Base-by-base conservation (phyloP, 2,113 vertebrate species). In the Istiophorus platypterus region DNA sequence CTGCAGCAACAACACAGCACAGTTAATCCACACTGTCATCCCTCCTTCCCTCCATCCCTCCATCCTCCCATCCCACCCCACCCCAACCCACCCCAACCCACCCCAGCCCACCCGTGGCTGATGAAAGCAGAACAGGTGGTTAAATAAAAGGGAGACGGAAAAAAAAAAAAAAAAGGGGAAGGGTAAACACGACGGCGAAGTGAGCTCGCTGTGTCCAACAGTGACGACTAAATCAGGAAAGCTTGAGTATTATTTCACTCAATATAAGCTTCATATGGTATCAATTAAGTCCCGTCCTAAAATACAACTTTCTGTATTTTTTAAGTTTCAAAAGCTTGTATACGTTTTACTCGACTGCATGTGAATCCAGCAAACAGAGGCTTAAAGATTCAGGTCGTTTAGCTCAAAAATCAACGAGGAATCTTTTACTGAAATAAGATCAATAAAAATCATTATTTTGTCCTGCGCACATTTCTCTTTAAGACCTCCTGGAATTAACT, bases 1-100 rank as follows among this genome's bases (percentile, higher is more conserved):
- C 89, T 88, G 89, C 88, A 91, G 91, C 89, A 92, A 93, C 91
- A 92, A 89, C 87, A 78, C 82, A 83, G 94, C 70, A 92, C 91
- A 94, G 93, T 92, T 93, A 94, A 95, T 94, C 94, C 92, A 85
- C 67, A 75, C 84, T 65, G 78, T 78, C 84, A 64, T 67, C 62
- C 79, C 51, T 77, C 73, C 85, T 67, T 82, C 78, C 39, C 58
- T 69, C 75, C 84, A 61, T 56, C 85, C 57, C 10, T 11, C 39
- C 45, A 27, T 9, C 31, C 65, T 4, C 18, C 26, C 75, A 20
- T 7, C 31, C 73, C 82, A 62, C 49, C 81, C 41, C 22, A 7
- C 51, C 57, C 56, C 42, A n/a, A n/a, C n/a, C n/a, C n/a, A n/a
- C n/a, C n/a, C n/a, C n/a, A n/a, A n/a, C n/a, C n/a, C n/a, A n/a